Evolutionary conservation across 2,888 invertebrate genomes (phyloP).

Genomic region (Acanthosoma haemorrhoidale): DNA sequence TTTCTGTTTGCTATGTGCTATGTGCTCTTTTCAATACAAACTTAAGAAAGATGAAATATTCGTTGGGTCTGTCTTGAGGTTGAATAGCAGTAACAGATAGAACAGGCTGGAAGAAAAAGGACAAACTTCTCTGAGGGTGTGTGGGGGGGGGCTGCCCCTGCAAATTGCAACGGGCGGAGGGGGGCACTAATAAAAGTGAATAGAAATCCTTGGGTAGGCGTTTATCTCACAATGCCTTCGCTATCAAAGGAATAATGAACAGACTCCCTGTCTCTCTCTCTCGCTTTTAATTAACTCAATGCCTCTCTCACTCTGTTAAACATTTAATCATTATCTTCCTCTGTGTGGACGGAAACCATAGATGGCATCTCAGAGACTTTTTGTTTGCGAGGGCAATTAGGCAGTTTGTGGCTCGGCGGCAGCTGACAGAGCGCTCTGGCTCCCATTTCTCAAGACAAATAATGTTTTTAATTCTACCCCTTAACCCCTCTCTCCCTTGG

Average conservation of each 20-base stretch:
- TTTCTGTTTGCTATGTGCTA: too few species aligned
- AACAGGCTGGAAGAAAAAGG: too few species aligned
- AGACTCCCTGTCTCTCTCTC: neutral
- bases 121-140: too few species aligned
- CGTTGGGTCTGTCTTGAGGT: too few species aligned
- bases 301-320: neutral
- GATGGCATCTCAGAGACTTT: neutral
- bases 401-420: too few species aligned
- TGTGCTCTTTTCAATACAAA: too few species aligned
- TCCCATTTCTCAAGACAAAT: too few species aligned
- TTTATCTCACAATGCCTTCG: neutral
- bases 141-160: too few species aligned
- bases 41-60: too few species aligned
- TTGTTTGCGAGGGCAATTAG: neutral
- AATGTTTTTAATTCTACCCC: too few species aligned
- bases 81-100: neutral
- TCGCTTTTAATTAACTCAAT: slow-evolving; percentile 3
- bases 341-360: neutral
- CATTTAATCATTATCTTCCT: neutral
- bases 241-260: neutral
- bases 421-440: too few species aligned
- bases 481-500: too few species aligned
- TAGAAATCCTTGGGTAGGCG: neutral
- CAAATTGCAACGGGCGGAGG: neutral
- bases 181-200: neutral